These are phyloP conservation scores for Pagrus major DNA, from an alignment of 2,113 vertebrate genomes.

Conservation along the genomic window DNA sequence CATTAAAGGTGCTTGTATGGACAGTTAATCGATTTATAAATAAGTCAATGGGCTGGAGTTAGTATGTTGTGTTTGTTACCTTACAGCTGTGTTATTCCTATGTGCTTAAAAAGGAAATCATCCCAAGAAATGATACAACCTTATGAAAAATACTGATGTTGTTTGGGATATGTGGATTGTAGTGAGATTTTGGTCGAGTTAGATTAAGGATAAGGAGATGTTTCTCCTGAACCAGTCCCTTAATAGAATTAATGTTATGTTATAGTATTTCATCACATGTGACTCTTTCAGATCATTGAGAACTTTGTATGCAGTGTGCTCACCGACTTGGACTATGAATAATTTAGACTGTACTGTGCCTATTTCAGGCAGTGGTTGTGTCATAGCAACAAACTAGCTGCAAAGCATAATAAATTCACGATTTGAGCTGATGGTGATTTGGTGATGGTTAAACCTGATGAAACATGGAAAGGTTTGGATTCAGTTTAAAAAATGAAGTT, in stretches of 20 bases:
- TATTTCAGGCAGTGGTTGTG: background rate
- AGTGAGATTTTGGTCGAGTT: background rate
- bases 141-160: background rate
- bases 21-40: background rate
- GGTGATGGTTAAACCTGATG: background rate
- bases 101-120: background rate
- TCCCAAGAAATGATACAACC: background rate
- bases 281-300: background rate
- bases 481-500: background rate
- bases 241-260: background rate
- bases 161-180: background rate
- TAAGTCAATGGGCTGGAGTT: background rate
- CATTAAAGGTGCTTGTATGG: background rate
- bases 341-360: background rate
- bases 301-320: background rate
- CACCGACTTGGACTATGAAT: background rate
- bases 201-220: background rate
- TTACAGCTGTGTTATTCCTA: background rate
- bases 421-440: background rate
- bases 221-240: background rate
- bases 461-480: background rate
- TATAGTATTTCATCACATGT: background rate
- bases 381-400: too few relatives aligned
- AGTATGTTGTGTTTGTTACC: background rate
- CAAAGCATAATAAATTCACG: too few relatives aligned